A percentile compares a stretch with the other conserved stretches of the same genome.
Evolutionary conservation across 2,797 vertebrate genomes (phyloP).

Genomic region (Stomatorhinus walkeri): DNA sequence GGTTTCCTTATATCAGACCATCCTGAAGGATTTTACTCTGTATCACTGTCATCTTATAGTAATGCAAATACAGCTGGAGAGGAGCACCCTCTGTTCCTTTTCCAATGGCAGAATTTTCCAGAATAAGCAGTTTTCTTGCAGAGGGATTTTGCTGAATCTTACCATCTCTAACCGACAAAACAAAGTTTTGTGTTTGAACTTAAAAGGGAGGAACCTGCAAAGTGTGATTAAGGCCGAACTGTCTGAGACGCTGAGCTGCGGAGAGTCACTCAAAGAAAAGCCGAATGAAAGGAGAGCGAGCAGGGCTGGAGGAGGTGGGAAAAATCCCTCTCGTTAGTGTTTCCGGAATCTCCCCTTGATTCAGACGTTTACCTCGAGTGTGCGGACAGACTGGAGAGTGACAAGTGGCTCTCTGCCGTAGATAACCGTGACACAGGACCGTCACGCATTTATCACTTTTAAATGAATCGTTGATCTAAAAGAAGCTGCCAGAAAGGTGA

Average conservation of each 20-base stretch:
- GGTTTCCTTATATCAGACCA: background rate
- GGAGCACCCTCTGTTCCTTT: background rate
- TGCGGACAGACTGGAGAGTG: background rate
- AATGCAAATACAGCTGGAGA: background rate
- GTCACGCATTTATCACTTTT: background rate
- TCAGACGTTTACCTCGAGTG: background rate
- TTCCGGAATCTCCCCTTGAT: background rate
- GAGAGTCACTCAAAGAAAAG: background rate
- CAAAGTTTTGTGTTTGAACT: background rate
- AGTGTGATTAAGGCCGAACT: background rate
- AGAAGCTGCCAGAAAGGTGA: background rate
- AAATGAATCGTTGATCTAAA: background rate
- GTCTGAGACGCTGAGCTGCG: background rate
- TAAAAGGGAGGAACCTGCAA: conserved; percentile 10
- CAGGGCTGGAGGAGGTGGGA: background rate
- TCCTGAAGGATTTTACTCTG: background rate
- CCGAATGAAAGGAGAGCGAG: background rate
- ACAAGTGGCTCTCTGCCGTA: background rate
- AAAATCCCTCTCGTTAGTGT: background rate
- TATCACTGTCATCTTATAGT: background rate
- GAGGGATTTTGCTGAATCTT: background rate
- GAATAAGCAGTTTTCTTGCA: background rate
- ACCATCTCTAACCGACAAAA: background rate
- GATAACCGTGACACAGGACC: background rate
- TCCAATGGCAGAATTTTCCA: background rate